Evolutionary conservation across 1,140 invertebrate genomes (phyloP), one percentile per base, ranked within the genome.

Genomic region (Drosophila kepulauana): DNA sequence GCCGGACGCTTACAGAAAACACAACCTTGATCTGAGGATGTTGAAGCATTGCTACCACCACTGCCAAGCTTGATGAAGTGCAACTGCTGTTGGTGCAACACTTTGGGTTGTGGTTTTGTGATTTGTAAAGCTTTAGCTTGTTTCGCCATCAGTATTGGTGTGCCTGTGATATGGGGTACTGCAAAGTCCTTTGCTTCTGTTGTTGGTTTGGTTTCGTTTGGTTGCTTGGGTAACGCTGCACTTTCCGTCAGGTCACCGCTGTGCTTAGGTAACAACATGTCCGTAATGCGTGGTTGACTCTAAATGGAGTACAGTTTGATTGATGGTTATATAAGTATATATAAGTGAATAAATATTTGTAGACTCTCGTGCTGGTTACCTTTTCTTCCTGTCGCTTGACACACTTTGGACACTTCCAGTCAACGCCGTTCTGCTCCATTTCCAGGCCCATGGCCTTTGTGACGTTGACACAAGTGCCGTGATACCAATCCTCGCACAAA

Each of bases 401-500:
- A 92, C 98, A 99, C 81, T 96, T 96, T 0, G 97, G 96, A 93
- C 98, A 99, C 64, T 96, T 95, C 97, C 98, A 99, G 82, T 98
- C 97, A 69, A 96, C 95, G 3, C 97, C 96, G 73, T 97, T 95
- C 51, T 96, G 94, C 92, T 99, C 98, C 97, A 99, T 98, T 92
- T 97, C 96, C 85, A 96, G 95, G 11, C 97, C 96, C 95, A 97
- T 97, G 1, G 95, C 95, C 93, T 98, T 98, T 11, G 97, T 98
- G 4, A 99, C 96, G 71, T 97, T 97, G 5, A 99, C 98, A 94
- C 98, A 99, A 85, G 97, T 97, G 5, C 98, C 98, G 93, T 99
- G 98, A 91, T 98, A 99, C 98, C 98, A 99, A 85, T 99, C 98
- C 92, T 98, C 97, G 93, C 98, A 99, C 1, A 95, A 95, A 93